Base-by-base conservation (phyloP, 2,888 invertebrate genomes). In the Hedychridium roseum region DNA sequence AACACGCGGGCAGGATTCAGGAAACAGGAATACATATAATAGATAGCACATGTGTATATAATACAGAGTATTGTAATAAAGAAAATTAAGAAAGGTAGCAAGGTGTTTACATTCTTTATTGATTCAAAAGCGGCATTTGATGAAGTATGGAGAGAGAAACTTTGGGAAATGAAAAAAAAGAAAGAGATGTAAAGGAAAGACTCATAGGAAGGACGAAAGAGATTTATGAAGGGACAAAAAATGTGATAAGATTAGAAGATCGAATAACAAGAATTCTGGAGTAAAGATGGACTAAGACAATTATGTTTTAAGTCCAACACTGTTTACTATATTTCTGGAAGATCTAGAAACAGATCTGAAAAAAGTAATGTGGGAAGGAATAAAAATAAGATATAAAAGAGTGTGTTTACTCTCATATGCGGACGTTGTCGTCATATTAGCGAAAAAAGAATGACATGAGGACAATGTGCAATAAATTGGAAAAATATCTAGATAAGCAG, bases 1-100 rank as follows among this genome's bases (percentile, higher is more conserved):
- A 35, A 43, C n/a, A 7, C 20, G 11, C 39, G 43, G 5, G 17
- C 34, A 3, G 43, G 34, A n/a, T 49, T 39, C 14, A 38, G 39
- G 9, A 20, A n/a, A 3, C 31, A 11, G 12, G 40, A 26, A n/a
- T n/a, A 31, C 40, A 32, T 11, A 18, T 16, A 1, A 41, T 27
- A 6, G 50, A 45, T 11, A 20, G 27, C 1, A 7, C n/a, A n/a
- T 36, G 1, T 16, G 14, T 1, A 14, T 40, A 0, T 2, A 36
- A n/a, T 45, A 45, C 6, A 12, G 17, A 1, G n/a, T 41, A 14
- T n/a, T n/a, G 16, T 20, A 17, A 27, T 30, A 11, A 41, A 14
- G 9, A 16, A 38, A 18, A 1, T 50, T 4, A n/a, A 41, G 12
- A 41, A 31, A 11, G n/a, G 9, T 14, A 31, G 32, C 14, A 41